phyloP scores from a whole-genome alignment of 2,888 invertebrate species.

The Himalopsyche anomala region DNA sequence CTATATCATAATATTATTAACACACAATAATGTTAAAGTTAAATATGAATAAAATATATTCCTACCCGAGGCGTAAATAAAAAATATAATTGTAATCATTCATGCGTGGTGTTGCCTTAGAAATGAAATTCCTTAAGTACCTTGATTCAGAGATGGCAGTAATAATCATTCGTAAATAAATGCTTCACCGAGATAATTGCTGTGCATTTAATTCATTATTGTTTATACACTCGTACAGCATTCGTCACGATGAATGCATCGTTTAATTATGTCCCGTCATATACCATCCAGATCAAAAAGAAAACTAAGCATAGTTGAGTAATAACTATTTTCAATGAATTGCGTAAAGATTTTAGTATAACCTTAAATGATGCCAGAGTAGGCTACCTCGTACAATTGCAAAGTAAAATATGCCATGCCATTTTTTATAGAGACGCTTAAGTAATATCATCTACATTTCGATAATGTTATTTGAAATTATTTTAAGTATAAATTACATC shows the following conservation, averaged over 20 bases:
- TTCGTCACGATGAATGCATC: neutral
- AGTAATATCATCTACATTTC: neutral
- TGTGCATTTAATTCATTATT: too few relatives aligned
- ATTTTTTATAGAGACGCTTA: conserved; percentile 8
- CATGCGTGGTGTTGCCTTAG: neutral
- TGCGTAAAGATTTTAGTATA: neutral
- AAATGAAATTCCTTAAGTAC: neutral
- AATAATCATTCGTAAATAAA: too few relatives aligned
- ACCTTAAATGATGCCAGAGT: neutral
- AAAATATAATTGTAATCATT: neutral
- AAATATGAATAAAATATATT: conserved; percentile 3
- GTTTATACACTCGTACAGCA: neutral
- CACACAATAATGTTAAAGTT: conserved; percentile 11
- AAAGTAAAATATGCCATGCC: conserved; percentile 38
- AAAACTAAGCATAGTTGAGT: neutral
- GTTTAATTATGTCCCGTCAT: neutral
- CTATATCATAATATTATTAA: conserved; percentile 19
- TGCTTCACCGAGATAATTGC: too few relatives aligned
- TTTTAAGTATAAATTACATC: conserved; percentile 20
- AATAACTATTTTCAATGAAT: conserved; percentile 17
- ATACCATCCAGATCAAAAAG: conserved; percentile 18
- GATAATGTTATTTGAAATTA: conserved; percentile 29
- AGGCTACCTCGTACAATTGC: conserved; percentile 2
- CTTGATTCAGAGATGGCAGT: conserved; percentile 6
- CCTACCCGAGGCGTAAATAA: conserved; percentile 7